A percentile compares a stretch with the other conserved stretches of the same genome.
Conservation (phyloP, 2,113 vertebrate genomes). For the Petrocephalus microphthalmus region DNA sequence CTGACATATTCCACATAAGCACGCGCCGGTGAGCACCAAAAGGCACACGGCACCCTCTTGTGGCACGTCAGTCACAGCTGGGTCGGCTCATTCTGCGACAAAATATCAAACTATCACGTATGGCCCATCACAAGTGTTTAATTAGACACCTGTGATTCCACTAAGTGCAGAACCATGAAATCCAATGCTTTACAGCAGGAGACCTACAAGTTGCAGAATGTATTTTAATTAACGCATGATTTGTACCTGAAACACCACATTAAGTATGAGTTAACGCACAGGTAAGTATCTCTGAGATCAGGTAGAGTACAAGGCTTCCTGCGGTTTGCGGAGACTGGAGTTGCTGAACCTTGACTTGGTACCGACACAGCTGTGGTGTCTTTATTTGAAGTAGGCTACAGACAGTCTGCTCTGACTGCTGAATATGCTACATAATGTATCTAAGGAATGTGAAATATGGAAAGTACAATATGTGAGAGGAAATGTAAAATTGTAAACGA, state of each 20-base stretch:
- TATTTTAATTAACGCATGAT: not conserved
- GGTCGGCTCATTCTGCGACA: not conserved
- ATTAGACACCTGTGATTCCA: not conserved
- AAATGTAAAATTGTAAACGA: not conserved
- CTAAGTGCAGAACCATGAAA: not conserved
- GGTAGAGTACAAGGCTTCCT: not conserved
- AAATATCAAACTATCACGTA: not conserved
- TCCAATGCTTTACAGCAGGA: not conserved
- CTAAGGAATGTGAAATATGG: not conserved
- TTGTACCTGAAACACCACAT: conserved; percentile 1
- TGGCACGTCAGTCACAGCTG: conserved; percentile 2
- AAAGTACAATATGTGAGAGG: not conserved
- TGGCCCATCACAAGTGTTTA: not conserved
- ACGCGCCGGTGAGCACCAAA: not conserved
- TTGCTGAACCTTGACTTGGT: not conserved
- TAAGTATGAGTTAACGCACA: not conserved
- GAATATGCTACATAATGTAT: not conserved
- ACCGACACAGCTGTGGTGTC: not conserved
- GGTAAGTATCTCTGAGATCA: not conserved
- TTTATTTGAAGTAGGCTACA: not conserved
- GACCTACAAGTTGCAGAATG: not conserved
- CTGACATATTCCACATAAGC: not conserved
- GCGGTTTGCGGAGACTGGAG: not conserved
- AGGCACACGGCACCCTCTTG: conserved; percentile 34
- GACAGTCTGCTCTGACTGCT: not conserved